These are phyloP conservation scores for Lerema accius DNA, from an alignment of 1,140 invertebrate genomes.

Conservation along the genomic window DNA sequence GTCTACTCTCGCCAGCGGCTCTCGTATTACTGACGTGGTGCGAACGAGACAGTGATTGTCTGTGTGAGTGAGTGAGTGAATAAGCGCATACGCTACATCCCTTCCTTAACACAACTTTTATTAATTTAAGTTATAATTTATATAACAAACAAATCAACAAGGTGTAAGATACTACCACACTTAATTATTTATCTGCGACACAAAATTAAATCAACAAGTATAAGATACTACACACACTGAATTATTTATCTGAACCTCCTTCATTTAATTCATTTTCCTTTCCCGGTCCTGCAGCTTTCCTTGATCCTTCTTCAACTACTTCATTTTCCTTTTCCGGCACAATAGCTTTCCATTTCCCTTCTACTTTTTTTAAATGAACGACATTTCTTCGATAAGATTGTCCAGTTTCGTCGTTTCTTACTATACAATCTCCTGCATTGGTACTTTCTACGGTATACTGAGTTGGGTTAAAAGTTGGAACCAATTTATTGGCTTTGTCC, in stretches of 20 bases:
- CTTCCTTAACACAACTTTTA: too few species aligned
- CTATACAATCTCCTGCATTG: constrained; percentile 20
- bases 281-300: too few species aligned
- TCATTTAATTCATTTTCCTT: too few species aligned
- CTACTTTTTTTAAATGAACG: constrained; percentile 35
- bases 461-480: constrained; percentile 12
- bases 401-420: constrained; percentile 31
- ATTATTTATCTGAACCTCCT: too few species aligned
- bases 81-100: background rate
- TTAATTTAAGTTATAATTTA: too few species aligned
- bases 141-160: too few species aligned
- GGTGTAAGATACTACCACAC: too few species aligned
- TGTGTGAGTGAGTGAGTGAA: background rate
- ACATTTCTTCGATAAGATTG: constrained; percentile 20
- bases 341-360: constrained; percentile 13
- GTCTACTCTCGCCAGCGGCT: background rate
- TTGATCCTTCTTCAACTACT: too few species aligned
- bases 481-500: constrained; percentile 33
- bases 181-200: too few species aligned
- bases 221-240: too few species aligned
- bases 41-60: background rate
- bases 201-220: too few species aligned
- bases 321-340: too few species aligned
- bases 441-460: constrained; percentile 25
- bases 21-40: background rate